Conservation (phyloP, 2,113 vertebrate genomes). For the Oriolus oriolus region DNA sequence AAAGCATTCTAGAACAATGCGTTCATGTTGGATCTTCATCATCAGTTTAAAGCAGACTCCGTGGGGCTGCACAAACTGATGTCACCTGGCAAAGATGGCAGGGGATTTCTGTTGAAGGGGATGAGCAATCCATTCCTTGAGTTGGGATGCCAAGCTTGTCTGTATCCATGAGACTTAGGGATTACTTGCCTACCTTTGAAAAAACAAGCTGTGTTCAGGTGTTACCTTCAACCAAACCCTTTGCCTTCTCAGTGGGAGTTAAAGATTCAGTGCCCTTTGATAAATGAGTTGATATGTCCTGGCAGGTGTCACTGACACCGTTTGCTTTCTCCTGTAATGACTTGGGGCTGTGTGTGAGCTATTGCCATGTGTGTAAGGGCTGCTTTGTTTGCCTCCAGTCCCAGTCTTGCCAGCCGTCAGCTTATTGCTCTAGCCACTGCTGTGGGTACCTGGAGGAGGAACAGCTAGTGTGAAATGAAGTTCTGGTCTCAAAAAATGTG, state of each 20-base stretch:
- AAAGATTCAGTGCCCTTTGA: neutral
- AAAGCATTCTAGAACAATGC: neutral
- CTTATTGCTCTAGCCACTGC: neutral
- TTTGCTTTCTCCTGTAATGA: neutral
- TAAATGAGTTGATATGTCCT: neutral
- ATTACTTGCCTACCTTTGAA: neutral
- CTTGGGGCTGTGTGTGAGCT: neutral
- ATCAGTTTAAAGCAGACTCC: neutral
- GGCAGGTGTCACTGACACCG: neutral
- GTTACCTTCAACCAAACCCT: neutral
- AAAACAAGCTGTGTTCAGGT: neutral
- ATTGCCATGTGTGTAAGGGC: neutral
- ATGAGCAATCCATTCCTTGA: neutral
- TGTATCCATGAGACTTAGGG: neutral
- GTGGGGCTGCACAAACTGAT: neutral
- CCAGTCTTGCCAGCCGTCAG: neutral
- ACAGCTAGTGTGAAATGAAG: neutral
- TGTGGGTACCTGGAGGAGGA: neutral
- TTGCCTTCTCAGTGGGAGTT: neutral
- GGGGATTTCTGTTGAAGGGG: neutral
- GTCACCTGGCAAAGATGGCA: neutral
- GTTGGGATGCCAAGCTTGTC: neutral
- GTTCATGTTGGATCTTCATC: neutral
- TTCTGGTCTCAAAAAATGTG: neutral
- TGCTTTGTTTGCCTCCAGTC: neutral